Conservation (phyloP, 1,140 invertebrate genomes). For the Drosophila ironensis region DNA sequence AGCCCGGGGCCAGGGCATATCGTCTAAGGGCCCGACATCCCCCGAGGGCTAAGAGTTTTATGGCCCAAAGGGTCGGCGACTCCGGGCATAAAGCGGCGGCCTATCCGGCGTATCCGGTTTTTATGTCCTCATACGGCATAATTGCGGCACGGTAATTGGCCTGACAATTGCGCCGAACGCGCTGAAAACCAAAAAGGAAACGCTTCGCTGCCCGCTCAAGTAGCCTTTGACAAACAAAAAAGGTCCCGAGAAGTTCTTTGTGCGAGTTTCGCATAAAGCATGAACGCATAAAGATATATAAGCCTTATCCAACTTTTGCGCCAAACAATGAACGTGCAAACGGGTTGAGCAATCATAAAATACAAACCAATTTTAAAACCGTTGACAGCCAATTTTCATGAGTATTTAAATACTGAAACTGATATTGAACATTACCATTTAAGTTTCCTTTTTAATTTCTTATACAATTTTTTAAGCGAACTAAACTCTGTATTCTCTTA, state of each 20-base stretch:
- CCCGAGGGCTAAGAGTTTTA: constrained; percentile 67
- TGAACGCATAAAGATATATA: constrained; percentile 12
- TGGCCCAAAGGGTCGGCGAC: constrained; percentile 46
- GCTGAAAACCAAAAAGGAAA: too few species aligned
- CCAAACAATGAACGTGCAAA: constrained; percentile 29
- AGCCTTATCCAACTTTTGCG: constrained; percentile 13
- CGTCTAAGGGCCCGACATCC: constrained; percentile 19
- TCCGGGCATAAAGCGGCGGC: constrained; percentile 32
- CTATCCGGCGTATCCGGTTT: constrained; percentile 25
- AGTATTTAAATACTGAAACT: too few species aligned
- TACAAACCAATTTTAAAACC: background rate
- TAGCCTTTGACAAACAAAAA: constrained; percentile 20
- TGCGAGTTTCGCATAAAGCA: background rate
- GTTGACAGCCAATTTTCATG: too few species aligned
- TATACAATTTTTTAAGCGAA: background rate
- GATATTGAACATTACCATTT: too few species aligned
- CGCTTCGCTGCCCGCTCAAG: constrained; percentile 66
- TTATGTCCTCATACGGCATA: constrained; percentile 73
- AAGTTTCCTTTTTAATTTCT: too few species aligned
- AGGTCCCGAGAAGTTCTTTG: constrained; percentile 19
- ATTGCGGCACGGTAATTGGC: constrained; percentile 72
- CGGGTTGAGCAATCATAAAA: background rate
- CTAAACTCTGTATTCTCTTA: too few species aligned
- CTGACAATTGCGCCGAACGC: constrained; percentile 73
- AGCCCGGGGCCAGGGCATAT: too few species aligned